Conservation (phyloP, 2,888 invertebrate species). For the Eilema depressum region DNA sequence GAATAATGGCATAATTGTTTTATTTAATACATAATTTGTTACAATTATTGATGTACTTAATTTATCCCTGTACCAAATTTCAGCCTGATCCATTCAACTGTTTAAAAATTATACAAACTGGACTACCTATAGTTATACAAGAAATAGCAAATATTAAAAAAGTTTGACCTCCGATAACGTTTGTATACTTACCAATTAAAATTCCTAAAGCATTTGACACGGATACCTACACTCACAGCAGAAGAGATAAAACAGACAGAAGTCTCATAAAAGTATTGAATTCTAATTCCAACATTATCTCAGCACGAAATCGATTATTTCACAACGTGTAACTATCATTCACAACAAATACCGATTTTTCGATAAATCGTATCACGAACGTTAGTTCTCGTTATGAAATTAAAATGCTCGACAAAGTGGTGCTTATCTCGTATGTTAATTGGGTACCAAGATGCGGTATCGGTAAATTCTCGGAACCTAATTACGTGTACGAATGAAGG, state of each 20-base stretch:
- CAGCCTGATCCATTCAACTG: no score
- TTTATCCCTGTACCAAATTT: no score
- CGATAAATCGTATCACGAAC: slow-evolving; percentile 36
- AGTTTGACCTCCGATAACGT: background rate
- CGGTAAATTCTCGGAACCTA: slow-evolving; percentile 54
- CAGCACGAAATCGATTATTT: slow-evolving; percentile 50
- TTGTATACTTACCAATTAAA: background rate
- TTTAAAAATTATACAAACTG: background rate
- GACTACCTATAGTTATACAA: background rate
- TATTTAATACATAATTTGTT: no score
- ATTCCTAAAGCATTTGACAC: slow-evolving; percentile 33
- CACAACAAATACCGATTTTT: slow-evolving; percentile 33
- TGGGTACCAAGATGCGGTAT: slow-evolving; percentile 59
- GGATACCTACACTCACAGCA: slow-evolving; percentile 28
- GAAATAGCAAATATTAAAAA: background rate
- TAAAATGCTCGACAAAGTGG: slow-evolving; percentile 48
- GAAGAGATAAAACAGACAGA: slow-evolving; percentile 34
- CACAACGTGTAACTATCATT: slow-evolving; percentile 21
- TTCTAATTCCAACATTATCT: slow-evolving; percentile 40
- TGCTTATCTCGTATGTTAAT: slow-evolving; percentile 62
- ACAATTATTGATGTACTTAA: no score
- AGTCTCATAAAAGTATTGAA: slow-evolving; percentile 28
- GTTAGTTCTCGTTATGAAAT: slow-evolving; percentile 53
- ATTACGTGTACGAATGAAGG: slow-evolving; percentile 54
- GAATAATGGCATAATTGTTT: no score